Evolutionary conservation across 1,140 invertebrate genomes (phyloP).

Genomic region (Philopotamus ludificatus): DNA sequence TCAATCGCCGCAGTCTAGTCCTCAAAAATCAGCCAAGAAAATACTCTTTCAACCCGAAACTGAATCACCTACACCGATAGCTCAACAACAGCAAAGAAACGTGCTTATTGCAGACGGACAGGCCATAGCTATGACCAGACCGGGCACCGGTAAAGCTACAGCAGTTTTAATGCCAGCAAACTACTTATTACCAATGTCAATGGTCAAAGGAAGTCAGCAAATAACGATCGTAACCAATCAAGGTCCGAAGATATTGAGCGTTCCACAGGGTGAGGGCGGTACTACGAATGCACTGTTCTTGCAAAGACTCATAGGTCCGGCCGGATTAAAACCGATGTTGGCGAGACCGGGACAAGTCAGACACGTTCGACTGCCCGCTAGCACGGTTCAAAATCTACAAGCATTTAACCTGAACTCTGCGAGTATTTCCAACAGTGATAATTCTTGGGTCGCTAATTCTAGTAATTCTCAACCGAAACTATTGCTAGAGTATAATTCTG

Average conservation of each 20-base stretch:
- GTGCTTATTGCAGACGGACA: constrained; percentile 60
- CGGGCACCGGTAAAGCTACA: constrained; percentile 55
- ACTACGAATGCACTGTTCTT: constrained; percentile 58
- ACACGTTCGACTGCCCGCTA: constrained; percentile 51
- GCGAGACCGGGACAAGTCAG: constrained; percentile 50
- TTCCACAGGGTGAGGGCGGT: constrained; percentile 48
- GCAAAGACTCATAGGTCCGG: constrained; percentile 51
- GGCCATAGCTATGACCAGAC: constrained; percentile 52
- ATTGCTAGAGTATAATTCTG: constrained; percentile 33
- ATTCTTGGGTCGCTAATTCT: constrained; percentile 24
- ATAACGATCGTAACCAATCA: constrained; percentile 69
- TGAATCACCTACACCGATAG: constrained; percentile 29
- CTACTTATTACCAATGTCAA: constrained; percentile 67
- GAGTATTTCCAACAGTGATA: constrained; percentile 45
- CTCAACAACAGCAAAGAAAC: constrained; percentile 50
- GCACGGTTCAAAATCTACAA: constrained; percentile 54
- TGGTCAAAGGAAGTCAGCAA: constrained; percentile 68
- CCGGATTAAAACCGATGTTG: constrained; percentile 52
- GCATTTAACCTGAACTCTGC: constrained; percentile 50
- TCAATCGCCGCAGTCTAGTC: constrained; percentile 55
- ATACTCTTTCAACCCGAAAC: constrained; percentile 49
- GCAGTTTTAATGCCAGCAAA: constrained; percentile 67
- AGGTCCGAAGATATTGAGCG: constrained; percentile 64
- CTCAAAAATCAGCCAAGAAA: constrained; percentile 51
- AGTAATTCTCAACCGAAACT: constrained; percentile 33